A percentile compares a stretch with the other conserved stretches of the same genome.
Conservation (phyloP, 2,113 vertebrate species). For the Lathamus discolor region DNA sequence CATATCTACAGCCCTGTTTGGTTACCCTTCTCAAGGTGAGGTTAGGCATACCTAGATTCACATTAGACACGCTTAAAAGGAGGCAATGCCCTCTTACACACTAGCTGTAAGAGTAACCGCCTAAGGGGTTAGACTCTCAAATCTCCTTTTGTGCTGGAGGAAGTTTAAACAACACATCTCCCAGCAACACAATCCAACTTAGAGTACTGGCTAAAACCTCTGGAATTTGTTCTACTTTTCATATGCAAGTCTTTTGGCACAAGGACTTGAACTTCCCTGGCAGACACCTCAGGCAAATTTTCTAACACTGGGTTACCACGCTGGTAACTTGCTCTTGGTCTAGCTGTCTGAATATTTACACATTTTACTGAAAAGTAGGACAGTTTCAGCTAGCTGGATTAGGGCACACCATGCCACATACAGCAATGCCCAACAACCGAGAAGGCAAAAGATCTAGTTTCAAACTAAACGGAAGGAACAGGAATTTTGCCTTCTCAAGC, state of each 20-base stretch:
- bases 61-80: background rate
- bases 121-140: background rate
- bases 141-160: background rate
- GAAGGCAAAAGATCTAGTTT: background rate
- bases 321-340: background rate
- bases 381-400: background rate
- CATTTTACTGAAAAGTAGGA: background rate
- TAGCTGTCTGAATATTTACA: background rate
- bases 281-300: background rate
- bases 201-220: background rate
- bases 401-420: background rate
- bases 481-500: background rate
- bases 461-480: background rate
- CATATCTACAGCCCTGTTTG: background rate
- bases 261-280: background rate
- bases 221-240: background rate
- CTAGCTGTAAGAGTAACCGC: background rate
- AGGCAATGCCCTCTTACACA: background rate
- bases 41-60: background rate
- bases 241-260: background rate
- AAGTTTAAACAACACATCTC: background rate
- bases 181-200: background rate
- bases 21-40: background rate
- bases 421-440: background rate
- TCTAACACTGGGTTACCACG: background rate